phyloP scores from a whole-genome alignment of 2,797 vertebrate species.

The Carcharodon carcharias region DNA sequence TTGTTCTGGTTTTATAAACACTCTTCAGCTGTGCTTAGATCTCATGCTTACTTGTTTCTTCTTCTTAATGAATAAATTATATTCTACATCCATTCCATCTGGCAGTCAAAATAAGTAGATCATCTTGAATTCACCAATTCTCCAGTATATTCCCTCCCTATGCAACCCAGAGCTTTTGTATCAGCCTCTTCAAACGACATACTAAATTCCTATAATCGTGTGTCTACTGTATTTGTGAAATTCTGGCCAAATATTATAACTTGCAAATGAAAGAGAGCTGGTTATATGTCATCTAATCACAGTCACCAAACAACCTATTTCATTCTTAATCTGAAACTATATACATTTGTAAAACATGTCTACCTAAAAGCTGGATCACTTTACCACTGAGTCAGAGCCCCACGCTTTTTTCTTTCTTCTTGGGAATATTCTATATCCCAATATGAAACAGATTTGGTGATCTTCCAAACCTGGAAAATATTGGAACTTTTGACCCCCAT shows the following conservation, averaged over 20 bases:
- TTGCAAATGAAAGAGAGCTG: not conserved
- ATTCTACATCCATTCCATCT: not conserved
- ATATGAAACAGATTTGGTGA: constrained; percentile 6
- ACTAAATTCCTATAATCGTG: not conserved
- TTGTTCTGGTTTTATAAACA: not conserved
- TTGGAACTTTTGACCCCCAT: not conserved
- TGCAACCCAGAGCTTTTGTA: not conserved
- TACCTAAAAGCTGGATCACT: not conserved
- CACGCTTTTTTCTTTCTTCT: not conserved
- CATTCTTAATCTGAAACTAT: not conserved
- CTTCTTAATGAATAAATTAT: not conserved
- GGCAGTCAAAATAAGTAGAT: not conserved
- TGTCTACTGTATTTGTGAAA: not conserved
- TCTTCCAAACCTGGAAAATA: not conserved
- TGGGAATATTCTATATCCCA: not conserved
- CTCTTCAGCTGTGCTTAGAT: not conserved
- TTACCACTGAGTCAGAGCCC: not conserved
- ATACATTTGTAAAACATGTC: not conserved
- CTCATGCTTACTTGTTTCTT: not conserved
- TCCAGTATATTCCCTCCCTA: not conserved
- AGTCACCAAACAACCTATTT: not conserved
- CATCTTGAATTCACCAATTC: not conserved
- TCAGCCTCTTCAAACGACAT: not conserved
- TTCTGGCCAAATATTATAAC: not conserved
- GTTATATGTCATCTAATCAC: not conserved